Evolutionary conservation across 2,888 invertebrate species (phyloP), one percentile per base, ranked within the genome.

Genomic region (Amorpha juglandis): DNA sequence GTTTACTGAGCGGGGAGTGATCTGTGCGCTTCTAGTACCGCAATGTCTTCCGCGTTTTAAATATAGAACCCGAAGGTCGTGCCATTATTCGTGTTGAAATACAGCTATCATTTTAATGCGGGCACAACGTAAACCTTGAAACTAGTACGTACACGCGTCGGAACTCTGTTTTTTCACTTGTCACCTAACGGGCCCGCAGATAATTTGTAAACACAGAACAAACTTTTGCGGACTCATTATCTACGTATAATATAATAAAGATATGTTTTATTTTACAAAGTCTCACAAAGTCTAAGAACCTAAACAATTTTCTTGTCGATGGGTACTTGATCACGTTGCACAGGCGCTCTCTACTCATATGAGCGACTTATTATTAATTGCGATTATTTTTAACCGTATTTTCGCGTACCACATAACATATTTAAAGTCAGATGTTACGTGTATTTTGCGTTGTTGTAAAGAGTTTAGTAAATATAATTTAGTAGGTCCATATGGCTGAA

Each of bases 21-120:
- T 87, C 87, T 79, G 83, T 81, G 84, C 80, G 85, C 79, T 83
- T 84, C 87, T 84, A 83, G 82, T 83, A 80, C 83, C 80, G 85
- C 84, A 82, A 82, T 84, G 88, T 83, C 92, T 93, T 93, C 92
- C 92, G 92, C 83, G 89, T 92, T 90, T 81, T 88, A 91, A 88
- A 92, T 90, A 90, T 92, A 93, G 91, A 86, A 79, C 81, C 77
- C 79, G 92, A 93, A 92, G 92, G 92, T 87, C 92, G 84, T 70
- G 76, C 77, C 82, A 85, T 87, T 87, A 88, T 88, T 87, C 80
- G 84, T 79, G 82, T 83, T 78, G 79, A 74, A 79, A 78, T 78
- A 81, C 80, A 77, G 74, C 78, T 78, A 77, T 79, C 76, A 77
- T 79, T 78, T 76, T 72, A 79, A 77, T 78, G 79, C 78, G 69